Evolutionary conservation across 2,113 vertebrate genomes (phyloP), one percentile per base, ranked within the genome.

Genomic region (Lagenorhynchus albirostris): DNA sequence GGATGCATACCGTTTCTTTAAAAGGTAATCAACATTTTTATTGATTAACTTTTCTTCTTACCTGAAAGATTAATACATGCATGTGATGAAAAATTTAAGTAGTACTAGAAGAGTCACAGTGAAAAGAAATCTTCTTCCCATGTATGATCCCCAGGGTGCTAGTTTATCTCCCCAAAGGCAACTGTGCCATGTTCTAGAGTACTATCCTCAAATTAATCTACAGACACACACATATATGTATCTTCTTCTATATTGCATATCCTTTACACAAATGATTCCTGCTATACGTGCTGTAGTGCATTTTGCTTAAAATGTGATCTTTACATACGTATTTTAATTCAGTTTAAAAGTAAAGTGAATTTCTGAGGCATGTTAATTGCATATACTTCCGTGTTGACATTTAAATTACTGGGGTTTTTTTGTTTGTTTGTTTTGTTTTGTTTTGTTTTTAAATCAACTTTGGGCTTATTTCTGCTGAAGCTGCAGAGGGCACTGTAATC

Each of bases 401-500:
- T 97, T 79, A 47, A 73, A 60, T 55, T n/a, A 20, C 20, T 86
- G 3, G 60, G 21, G 0, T 10, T 36, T 71, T 50, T 67, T n/a
- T 14, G 44, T 25, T 53, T 77, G 17, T 23, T 79, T 79, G 4
- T 13, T 81, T 81, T n/a, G 11, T 63, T 58, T 80, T 58, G 36
- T 13, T 58, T 81, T 23, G 62, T 63, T 38, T 80, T 38, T 25
- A 77, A 77, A 77, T 18, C 2, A 7, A 79, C 80, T 88, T 50
- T 92, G 80, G 83, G 29, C 80, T 96, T 76, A 92, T 77, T 92
- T 96, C 89, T 93, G 53, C 33, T 76, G 36, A 76, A 95, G 44
- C 97, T 91, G 81, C 82, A 97, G 97, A 93, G 96, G 97, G 97
- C 96, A 93, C 70, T 93, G 36, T 84, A 70, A 58, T 71, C 70